Conservation (phyloP, 2,888 invertebrate species). For the Dendrolimus houi region DNA sequence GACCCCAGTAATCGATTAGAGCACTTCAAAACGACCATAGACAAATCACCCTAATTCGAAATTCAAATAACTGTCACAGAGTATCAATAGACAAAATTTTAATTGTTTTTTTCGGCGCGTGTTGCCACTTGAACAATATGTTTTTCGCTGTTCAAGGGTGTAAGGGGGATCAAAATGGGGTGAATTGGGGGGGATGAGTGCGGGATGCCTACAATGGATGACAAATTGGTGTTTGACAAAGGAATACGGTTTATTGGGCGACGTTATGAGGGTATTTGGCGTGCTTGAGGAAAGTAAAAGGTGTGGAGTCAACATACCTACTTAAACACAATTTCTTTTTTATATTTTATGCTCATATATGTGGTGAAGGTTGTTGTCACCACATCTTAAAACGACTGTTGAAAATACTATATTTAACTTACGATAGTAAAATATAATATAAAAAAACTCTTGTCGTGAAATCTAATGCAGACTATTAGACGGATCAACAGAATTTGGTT, state of each 20-base stretch:
- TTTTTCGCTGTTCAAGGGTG: conserved; percentile 20
- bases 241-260: conserved; percentile 68
- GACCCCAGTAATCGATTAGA: not conserved
- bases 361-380: too few species aligned
- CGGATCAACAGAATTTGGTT: too few species aligned
- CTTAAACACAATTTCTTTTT: not conserved
- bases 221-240: conserved; percentile 68
- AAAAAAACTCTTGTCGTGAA: too few species aligned
- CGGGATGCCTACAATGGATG: conserved; percentile 51
- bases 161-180: conserved; percentile 13
- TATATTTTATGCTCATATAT: not conserved
- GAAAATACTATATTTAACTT: too few species aligned
- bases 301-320: conserved; percentile 17
- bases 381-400: too few species aligned
- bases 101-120: conserved; percentile 63
- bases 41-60: conserved; percentile 11
- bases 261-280: conserved; percentile 65
- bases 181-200: conserved; percentile 13
- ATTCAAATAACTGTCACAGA: conserved; percentile 20
- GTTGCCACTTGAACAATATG: conserved; percentile 55
- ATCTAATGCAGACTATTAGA: too few species aligned
- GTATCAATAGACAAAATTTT: conserved; percentile 47
- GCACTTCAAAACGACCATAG: conserved; percentile 7
- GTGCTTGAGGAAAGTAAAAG: conserved; percentile 30
- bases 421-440: too few species aligned